These are phyloP conservation scores for Gadus macrocephalus DNA, from an alignment of 2,113 vertebrate species.

Conservation along the genomic window DNA sequence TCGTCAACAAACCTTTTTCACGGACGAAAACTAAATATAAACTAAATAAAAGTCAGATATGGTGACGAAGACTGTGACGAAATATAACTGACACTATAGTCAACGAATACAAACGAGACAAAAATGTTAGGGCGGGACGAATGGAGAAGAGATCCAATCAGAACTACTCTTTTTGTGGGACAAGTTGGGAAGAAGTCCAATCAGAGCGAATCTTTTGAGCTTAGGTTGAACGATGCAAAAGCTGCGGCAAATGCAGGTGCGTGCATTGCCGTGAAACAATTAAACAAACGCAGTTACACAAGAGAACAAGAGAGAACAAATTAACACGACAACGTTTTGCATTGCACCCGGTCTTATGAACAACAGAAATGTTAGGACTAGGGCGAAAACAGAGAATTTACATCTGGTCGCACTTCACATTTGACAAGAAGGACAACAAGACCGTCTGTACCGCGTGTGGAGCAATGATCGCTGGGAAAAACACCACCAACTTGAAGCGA, in stretches of 20 bases:
- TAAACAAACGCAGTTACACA: too few relatives aligned
- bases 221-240: neutral
- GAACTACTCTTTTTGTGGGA: too few relatives aligned
- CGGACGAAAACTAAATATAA: neutral
- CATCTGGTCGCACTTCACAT: neutral
- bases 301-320: too few relatives aligned
- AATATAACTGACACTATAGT: too few relatives aligned
- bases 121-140: neutral
- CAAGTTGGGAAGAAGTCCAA: too few relatives aligned
- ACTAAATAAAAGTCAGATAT: neutral
- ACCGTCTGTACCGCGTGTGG: neutral
- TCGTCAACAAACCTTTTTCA: neutral
- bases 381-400: neutral
- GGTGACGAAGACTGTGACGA: too few relatives aligned
- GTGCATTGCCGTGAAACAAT: too few relatives aligned
- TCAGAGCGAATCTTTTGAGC: neutral
- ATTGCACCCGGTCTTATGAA: neutral
- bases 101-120: neutral
- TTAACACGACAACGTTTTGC: too few relatives aligned
- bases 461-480: slow-evolving; percentile 7
- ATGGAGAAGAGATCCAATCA: neutral
- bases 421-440: neutral
- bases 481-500: slow-evolving; percentile 10
- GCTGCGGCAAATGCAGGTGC: neutral
- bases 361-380: neutral